These are phyloP conservation scores for Natrix natrix DNA, from an alignment of 2,797 vertebrate genomes.

Conservation along the genomic window DNA sequence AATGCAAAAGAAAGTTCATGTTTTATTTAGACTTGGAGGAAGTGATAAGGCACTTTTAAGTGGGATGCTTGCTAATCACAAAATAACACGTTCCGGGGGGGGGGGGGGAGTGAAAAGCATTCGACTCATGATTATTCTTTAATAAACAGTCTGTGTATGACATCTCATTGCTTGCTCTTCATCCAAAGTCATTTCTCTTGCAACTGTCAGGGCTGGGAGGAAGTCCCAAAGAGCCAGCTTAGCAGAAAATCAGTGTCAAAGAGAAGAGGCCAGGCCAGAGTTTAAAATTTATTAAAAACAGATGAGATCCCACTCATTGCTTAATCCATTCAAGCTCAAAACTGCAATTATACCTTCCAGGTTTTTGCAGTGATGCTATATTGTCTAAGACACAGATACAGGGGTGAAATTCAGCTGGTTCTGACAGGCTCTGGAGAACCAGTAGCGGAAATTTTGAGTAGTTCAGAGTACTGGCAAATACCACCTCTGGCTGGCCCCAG, in stretches of 20 bases:
- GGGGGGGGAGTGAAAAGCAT: constrained; percentile 39
- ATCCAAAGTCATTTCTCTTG: constrained; percentile 56
- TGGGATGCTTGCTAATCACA: constrained; percentile 60
- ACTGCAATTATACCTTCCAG: neutral
- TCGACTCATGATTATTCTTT: constrained; percentile 49
- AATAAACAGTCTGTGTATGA: constrained; percentile 54
- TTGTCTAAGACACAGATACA: neutral
- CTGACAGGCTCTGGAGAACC: too few species aligned
- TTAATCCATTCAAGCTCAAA: neutral
- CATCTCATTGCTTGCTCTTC: constrained; percentile 56
- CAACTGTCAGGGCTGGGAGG: neutral
- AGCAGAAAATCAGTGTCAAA: neutral
- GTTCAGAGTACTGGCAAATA: too few species aligned
- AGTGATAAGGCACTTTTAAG: constrained; percentile 60
- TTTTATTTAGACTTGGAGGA: constrained; percentile 48
- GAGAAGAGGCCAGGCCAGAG: neutral
- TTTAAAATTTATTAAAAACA: neutral
- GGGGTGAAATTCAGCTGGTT: neutral
- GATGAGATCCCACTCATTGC: neutral
- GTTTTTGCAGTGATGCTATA: neutral
- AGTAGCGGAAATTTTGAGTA: too few species aligned
- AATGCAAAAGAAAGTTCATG: constrained; percentile 23
- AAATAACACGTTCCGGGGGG: constrained; percentile 47
- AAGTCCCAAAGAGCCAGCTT: neutral
- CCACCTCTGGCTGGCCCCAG: too few species aligned